Evolutionary conservation across 2,888 invertebrate genomes (phyloP), one percentile per base, ranked within the genome.

Genomic region (Empis livida): DNA sequence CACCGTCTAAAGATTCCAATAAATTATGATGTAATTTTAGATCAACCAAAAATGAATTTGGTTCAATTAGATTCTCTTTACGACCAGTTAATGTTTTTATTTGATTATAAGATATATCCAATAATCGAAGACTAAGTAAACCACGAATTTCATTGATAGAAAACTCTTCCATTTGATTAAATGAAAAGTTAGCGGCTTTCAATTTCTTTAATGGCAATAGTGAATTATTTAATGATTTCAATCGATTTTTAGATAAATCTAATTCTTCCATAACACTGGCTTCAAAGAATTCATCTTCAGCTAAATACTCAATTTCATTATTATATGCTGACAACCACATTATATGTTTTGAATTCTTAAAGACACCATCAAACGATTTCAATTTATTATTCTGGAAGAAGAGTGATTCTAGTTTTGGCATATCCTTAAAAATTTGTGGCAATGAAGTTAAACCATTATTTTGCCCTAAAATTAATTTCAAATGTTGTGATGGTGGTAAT

Each of bases 101-200:
- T 62, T 74, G 77, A 63, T 89, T 90, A 61, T 79, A 75, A 3
- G 87, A 87, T 20, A 89, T 71, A 67, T 88, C 88, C 47, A 89
- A 75, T 14, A 79, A 73, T 43, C 77, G 77, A n/a, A 90, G 68
- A 52, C 76, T 75, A 53, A 78, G 77, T 49, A 89, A 66, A 0
- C 87, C 87, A 48, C 80, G 79, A 42, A 89, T 78, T 64, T 89
- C 85, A 62, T 82, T 79, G 59, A 89, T 75, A 0, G 86, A 86
- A 68, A 90, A 89, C 59, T 86, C 84, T 1, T 75, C 73, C 48
- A 89, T 73, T 37, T 75, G 72, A 62, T 90, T 90, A 61, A 80
- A 79, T 0, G 86, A 84, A 51, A 90, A 71, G 67, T 88, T 88
- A 40, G 85, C 73, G 53, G 75, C 77, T 53, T 76, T 74, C 17